Conservation (phyloP, 2,888 invertebrate species). For the Leptura quadrifasciata region DNA sequence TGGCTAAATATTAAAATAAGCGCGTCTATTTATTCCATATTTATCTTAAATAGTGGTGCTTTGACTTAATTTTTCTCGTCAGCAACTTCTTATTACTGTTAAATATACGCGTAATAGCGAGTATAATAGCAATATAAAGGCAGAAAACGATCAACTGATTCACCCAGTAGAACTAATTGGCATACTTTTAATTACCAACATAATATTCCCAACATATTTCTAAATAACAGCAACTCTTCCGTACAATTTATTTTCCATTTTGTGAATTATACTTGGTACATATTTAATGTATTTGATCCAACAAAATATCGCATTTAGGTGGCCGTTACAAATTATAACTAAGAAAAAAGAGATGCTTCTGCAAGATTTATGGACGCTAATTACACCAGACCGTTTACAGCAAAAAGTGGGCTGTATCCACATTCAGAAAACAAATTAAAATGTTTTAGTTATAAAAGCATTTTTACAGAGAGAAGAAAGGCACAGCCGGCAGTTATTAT, state of each 20-base stretch:
- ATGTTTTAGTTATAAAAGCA: conserved; percentile 36
- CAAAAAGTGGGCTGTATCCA: conserved; percentile 37
- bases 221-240: too few species aligned
- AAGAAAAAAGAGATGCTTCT: conserved; percentile 35
- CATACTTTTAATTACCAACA: too few species aligned
- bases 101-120: too few species aligned
- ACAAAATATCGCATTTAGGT: conserved; percentile 20
- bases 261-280: background rate
- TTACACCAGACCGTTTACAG: conserved; percentile 27
- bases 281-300: background rate
- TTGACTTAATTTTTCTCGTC: too few species aligned
- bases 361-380: conserved; percentile 43
- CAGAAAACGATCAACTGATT: too few species aligned
- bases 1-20: too few species aligned
- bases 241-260: background rate
- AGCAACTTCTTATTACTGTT: too few species aligned
- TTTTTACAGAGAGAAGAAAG: conserved; percentile 22
- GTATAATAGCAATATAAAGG: too few species aligned
- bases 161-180: too few species aligned
- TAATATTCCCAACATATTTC: too few species aligned
- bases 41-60: too few species aligned
- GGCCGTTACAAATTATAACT: conserved; percentile 20
- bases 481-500: conserved; percentile 24
- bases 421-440: conserved; percentile 41
- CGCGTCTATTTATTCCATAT: too few species aligned